phyloP scores from a whole-genome alignment of 2,797 vertebrate species.

The Eulemur albifrons region DNA sequence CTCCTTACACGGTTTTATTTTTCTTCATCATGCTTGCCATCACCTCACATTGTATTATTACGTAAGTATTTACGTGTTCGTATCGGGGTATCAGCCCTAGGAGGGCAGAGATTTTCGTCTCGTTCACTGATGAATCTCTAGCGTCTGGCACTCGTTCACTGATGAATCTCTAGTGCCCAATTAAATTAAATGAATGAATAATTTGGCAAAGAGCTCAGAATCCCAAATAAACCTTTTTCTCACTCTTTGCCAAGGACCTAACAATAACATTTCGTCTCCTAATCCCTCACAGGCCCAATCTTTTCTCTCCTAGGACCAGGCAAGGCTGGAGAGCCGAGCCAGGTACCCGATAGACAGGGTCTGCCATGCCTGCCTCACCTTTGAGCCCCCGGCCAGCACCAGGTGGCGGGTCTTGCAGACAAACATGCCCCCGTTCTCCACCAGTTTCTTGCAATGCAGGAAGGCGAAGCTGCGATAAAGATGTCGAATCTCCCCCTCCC shows the following conservation, averaged over 20 bases:
- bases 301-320: not conserved
- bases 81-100: not conserved
- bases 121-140: not conserved
- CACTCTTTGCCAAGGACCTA: not conserved
- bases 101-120: not conserved
- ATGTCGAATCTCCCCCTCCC: slow-evolving; percentile 95
- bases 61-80: not conserved
- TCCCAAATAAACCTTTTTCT: not conserved
- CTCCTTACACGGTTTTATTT: not conserved
- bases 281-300: not conserved
- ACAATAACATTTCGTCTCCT: not conserved
- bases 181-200: not conserved
- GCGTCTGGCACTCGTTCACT: not conserved
- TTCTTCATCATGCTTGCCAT: rapidly evolving
- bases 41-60: rapidly evolving
- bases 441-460: slow-evolving; percentile 97
- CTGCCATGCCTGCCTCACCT: slow-evolving; percentile 84
- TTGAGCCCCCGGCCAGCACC: slow-evolving; percentile 94
- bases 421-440: slow-evolving; percentile 98
- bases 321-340: not conserved
- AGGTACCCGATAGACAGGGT: not conserved
- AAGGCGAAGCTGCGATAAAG: slow-evolving; percentile 94
- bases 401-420: slow-evolving; percentile 95
- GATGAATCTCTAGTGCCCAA: not conserved
- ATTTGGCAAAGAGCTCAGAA: not conserved